Conservation (phyloP, 2,797 vertebrate species). For the Takifugu rubripes region DNA sequence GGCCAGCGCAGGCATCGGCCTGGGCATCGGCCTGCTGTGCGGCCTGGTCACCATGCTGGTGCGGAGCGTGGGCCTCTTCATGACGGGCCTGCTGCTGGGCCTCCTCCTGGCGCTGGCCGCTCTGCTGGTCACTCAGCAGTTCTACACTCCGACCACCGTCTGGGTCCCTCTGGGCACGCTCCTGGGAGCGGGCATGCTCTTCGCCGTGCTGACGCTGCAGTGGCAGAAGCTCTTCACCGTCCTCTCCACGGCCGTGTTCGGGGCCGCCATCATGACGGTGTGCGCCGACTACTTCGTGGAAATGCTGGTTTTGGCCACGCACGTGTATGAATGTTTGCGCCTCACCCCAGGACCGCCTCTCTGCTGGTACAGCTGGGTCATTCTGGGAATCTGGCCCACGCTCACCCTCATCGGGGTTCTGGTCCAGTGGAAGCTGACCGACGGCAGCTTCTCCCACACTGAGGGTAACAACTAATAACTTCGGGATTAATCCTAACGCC, state of each 20-base stretch:
- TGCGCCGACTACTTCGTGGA: conserved; percentile 86
- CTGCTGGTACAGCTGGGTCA: conserved; percentile 90
- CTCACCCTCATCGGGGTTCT: conserved; percentile 81
- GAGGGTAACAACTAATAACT: conserved; percentile 74
- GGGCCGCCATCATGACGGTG: conserved; percentile 81
- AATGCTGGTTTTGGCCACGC: conserved; percentile 75
- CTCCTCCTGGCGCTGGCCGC: conserved; percentile 79
- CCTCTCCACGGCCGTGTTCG: conserved; percentile 82
- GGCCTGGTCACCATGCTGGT: conserved; percentile 90
- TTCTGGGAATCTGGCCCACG: conserved; percentile 84
- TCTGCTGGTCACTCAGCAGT: conserved; percentile 77
- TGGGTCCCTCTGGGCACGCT: conserved; percentile 84
- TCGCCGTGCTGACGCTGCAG: conserved; percentile 83
- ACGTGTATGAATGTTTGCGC: conserved; percentile 78
- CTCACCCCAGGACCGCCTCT: conserved; percentile 70
- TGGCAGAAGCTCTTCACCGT: conserved; percentile 85
- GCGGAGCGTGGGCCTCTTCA: conserved; percentile 87
- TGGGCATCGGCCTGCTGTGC: conserved; percentile 86
- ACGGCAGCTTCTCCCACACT: conserved; percentile 79
- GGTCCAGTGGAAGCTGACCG: conserved; percentile 87
- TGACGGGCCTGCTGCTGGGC: conserved; percentile 85
- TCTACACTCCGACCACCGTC: conserved; percentile 78
- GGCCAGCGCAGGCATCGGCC: conserved; percentile 84
- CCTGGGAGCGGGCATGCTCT: conserved; percentile 83
- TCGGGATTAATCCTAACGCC: too few species aligned